Evolutionary conservation across 2,888 invertebrate genomes (phyloP), one percentile per base, ranked within the genome.

Genomic region (Clitarchus hookeri): DNA sequence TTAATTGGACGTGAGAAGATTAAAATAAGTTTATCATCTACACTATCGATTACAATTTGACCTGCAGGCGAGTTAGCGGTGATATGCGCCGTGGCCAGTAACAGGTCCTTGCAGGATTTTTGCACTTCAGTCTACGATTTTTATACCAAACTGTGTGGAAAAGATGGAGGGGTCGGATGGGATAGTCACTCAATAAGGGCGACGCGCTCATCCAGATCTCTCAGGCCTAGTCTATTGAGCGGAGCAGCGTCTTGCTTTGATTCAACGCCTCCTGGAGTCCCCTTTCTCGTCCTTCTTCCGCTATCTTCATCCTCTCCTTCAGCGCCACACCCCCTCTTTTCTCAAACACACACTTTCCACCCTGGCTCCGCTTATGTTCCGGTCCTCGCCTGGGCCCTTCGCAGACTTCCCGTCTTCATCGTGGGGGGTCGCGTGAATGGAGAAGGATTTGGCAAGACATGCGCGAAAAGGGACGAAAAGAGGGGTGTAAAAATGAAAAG

Each of bases 241-340:
- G 65, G 65, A 23, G 27, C 26, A 19, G 16, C 82, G 27, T 36
- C 82, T 25, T 82, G 82, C 26, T 82, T 82, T 82, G 82, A 36
- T 82, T 36, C 44, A 36, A 16, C 82, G 44, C 82, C 44, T 82
- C 82, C 23, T 12, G 27, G 27, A 16, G 26, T 48, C 16, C 48
- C 25, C 12, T 25, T 53, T 13, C 23, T 8, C 25, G n/a, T 19
- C 36, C 16, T 25, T 53, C 26, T 19, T 23, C n/a, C 36, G 44
- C 84, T 16, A 84, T 84, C 84, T 44, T 84, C 48, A 26, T 84
- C n/a, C 84, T 53, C 25, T 12, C 6, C 53, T 26, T 13, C 48
- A 23, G n/a, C 48, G 25, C 27, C 44, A 19, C 27, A 19, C 36
- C 54, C 26, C 27, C 54, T 26, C 54, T 26, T 27, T 83, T 23